Evolutionary conservation across 1,140 invertebrate species (phyloP), one percentile per base, ranked within the genome.

Genomic region (Acyrthosiphon pisum): DNA sequence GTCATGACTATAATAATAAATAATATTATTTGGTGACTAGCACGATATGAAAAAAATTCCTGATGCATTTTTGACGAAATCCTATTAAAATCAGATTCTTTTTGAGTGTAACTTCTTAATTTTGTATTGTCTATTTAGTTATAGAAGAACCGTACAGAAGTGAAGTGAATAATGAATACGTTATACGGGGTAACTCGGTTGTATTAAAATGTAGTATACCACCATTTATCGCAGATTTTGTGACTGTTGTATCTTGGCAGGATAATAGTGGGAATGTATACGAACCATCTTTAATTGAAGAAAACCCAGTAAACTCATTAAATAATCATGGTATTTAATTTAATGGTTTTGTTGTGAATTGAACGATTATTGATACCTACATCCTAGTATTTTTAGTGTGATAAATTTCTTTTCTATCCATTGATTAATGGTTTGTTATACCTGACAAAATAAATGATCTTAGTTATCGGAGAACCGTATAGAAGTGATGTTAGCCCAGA

Each of bases 151-250:
- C 97, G 95, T 98, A 98, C 95, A 97, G 98, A 94, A 98, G 97
- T 37, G 98, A 98, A 95, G 98, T 98, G 94, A 98, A 98, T 96
- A 98, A 99, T 95, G 98, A 98, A 94, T 99, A 98, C 95, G 98
- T 98, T 11, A 99, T 99, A 94, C 97, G 97, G 95, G 98, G 98
- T 90, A 99, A 99, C 95, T 97, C 98, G 84, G 98, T 98, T n/a
- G 97, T 99, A 94, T 96, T 99, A 88, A 98, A 98, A 95, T 99
- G 98, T 96, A 97, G 97, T 95, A 98, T 99, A 94, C 98, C 98
- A 41, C 98, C 97, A 37, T 99, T 98, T 95, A 98, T 99, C 87
- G 97, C 97, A 53, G 98, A 99, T 95, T 99, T 98, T 95, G 97
- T 99, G 91, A 96, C 96, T 94, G 97, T 99, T 88, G 96, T 98